Conservation (phyloP, 2,888 invertebrate genomes). For the Anthophora plumipes region DNA sequence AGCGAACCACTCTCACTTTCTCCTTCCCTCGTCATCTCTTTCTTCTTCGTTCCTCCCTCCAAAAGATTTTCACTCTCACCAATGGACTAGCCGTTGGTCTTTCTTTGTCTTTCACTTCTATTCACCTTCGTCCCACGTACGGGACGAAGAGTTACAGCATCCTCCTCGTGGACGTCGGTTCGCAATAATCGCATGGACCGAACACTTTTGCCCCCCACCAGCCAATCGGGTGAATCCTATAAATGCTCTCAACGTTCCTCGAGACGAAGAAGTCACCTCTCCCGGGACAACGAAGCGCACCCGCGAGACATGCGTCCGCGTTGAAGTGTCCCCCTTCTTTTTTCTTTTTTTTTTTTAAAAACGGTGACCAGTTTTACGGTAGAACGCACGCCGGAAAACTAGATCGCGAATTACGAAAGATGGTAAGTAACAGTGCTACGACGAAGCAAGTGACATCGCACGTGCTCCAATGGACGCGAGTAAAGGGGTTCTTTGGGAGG, state of each 20-base stretch:
- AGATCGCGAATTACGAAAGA: slow-evolving; percentile 49
- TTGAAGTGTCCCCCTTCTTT: slow-evolving; percentile 71
- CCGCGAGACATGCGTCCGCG: slow-evolving; percentile 79
- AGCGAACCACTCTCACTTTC: slow-evolving; percentile 61
- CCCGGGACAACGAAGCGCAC: slow-evolving; percentile 59
- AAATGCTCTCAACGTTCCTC: slow-evolving; percentile 82
- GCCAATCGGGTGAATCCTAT: slow-evolving; percentile 83
- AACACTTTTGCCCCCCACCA: slow-evolving; percentile 72
- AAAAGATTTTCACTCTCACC: slow-evolving; percentile 37
- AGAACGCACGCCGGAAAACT: slow-evolving; percentile 20
- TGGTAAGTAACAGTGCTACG: slow-evolving; percentile 70
- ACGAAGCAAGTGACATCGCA: slow-evolving; percentile 30
- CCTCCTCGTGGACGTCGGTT: slow-evolving; percentile 72
- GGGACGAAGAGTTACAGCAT: slow-evolving; percentile 78
- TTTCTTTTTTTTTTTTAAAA: too few relatives aligned
- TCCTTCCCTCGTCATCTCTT: slow-evolving; percentile 46
- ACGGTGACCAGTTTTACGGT: slow-evolving; percentile 38
- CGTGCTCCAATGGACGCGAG: not conserved
- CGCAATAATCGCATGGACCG: slow-evolving; percentile 80
- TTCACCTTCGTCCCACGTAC: slow-evolving; percentile 29
- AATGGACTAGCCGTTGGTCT: not conserved
- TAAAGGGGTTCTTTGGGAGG: slow-evolving; percentile 2
- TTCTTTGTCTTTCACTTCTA: slow-evolving; percentile 27
- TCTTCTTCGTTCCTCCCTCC: slow-evolving; percentile 25
- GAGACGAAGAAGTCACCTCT: slow-evolving; percentile 73